Evolutionary conservation across 2,888 invertebrate species (phyloP).

Genomic region (Chirona hameri): DNA sequence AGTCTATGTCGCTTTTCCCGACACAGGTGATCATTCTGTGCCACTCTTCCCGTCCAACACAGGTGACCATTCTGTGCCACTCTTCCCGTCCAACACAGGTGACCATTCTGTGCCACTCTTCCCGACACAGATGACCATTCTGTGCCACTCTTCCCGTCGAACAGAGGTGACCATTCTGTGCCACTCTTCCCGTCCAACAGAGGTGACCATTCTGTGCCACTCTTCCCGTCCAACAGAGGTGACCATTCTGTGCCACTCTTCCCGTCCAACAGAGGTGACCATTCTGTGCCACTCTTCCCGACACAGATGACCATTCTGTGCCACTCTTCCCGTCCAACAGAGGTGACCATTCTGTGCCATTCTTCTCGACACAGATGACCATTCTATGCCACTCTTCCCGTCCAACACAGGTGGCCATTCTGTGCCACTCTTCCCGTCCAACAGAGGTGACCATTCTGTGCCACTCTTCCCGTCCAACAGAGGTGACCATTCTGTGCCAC

Average conservation of each 20-base stretch:
- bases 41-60: conserved; percentile 46
- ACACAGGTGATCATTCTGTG: not conserved
- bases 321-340: conserved; percentile 46
- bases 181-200: conserved; percentile 46
- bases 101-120: conserved; percentile 27
- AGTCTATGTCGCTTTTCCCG: no score
- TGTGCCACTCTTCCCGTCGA: no score
- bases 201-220: no score
- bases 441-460: not conserved
- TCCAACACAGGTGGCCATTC: conserved; percentile 60
- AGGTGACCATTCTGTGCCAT: no score
- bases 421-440: no score
- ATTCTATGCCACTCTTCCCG: conserved; percentile 36
- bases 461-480: conserved; percentile 46
- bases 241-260: conserved; percentile 27
- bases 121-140: conserved; percentile 55
- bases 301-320: not conserved
- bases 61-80: no score
- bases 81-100: no score
- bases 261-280: conserved; percentile 59
- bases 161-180: not conserved
- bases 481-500: no score
- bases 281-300: no score
- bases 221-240: no score
- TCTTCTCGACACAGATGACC: no score